Base-by-base conservation (phyloP, 2,113 vertebrate species). In the Halichoerus grypus region DNA sequence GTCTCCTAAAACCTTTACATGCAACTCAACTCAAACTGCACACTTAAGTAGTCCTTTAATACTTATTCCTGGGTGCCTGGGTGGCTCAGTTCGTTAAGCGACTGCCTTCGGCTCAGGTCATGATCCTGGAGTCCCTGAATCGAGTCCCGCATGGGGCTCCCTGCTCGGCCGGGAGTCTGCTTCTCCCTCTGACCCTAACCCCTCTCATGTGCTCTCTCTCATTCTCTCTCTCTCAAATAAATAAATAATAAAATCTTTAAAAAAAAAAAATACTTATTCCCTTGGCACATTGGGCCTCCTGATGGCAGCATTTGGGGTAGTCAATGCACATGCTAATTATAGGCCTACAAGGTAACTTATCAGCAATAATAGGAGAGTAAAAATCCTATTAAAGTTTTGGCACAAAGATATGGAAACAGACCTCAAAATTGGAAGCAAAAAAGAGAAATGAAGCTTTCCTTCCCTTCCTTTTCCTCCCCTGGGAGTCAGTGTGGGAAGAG, bases 1-100 rank as follows among this genome's bases (percentile, higher is more conserved):
- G 49, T 84, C 57, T 80, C 71, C 79, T 88, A 92, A 95, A 95
- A 76, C 39, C 59, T 80, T 79, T 53, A 59, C 13, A 49, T 42
- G 42, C 28, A 42, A 18, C 84, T 91, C 71, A 79, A 28, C 67
- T 36, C 18, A 77, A 46, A 80, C 42, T 39, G 69, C 87, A 86
- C 88, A n/a, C 3, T 83, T 42, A 74, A 42, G 81, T 39, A 79
- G 59, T 53, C 59, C 53, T 96, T 85, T 63, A 90, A 53, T 28
- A 49, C 11, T 33, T 49, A 74, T 33, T 79, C 71, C 77, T 63
- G 5, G 39, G 39, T 5, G 39, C 39, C 39, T 42, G 39, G 39
- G 39, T 42, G 39, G 39, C 39, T 42, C 39, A 42, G 39, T 42
- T 4, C 1, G 39, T 42, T 5, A 42, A 4, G 39, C 39, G 4